Base-by-base conservation (phyloP, 1,140 invertebrate genomes). In the Onthophagus taurus region DNA sequence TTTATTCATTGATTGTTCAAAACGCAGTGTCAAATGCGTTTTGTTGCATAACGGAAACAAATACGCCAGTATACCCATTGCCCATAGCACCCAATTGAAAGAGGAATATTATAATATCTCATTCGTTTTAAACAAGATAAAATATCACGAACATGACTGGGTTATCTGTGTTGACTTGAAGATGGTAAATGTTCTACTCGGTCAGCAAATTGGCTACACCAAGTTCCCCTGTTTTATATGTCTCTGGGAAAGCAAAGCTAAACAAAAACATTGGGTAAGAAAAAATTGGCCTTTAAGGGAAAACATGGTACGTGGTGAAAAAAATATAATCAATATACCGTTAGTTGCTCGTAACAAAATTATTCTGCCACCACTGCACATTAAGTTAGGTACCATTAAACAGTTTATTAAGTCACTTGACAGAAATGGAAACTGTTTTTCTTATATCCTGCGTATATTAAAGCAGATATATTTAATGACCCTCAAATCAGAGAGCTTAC, bases 361-460 rank as follows among this genome's bases (percentile, higher is more conserved):
- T 16, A 48, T 57, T 14, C 47, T 60, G 20, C 52, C 58, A 35
- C 53, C 54, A 45, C 33, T 60, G 12, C 55, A 65, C 44, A 60
- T 64, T n/a, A 65, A 58, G 31, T 36, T 59, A 17, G 56, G 54
- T n/a, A n/a, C n/a, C n/a, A n/a, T n/a, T n/a, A n/a, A n/a, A n/a
- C n/a, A n/a, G n/a, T n/a, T n/a, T n/a, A n/a, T n/a, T n/a, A n/a
- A n/a, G n/a, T n/a, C n/a, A n/a, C n/a, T n/a, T n/a, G n/a, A n/a
- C n/a, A n/a, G n/a, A n/a, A n/a, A n/a, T n/a, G n/a, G n/a, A n/a
- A n/a, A n/a, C n/a, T n/a, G n/a, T n/a, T n/a, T n/a, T n/a, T n/a
- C n/a, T n/a, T n/a, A n/a, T n/a, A n/a, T n/a, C n/a, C n/a, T n/a
- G n/a, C n/a, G n/a, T n/a, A n/a, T n/a, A n/a, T n/a, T n/a, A n/a